Percentiles rank a stretch among this genome's conserved stretches.
Conservation (phyloP, 2,797 vertebrate genomes). For the Dicrostonyx torquatus region DNA sequence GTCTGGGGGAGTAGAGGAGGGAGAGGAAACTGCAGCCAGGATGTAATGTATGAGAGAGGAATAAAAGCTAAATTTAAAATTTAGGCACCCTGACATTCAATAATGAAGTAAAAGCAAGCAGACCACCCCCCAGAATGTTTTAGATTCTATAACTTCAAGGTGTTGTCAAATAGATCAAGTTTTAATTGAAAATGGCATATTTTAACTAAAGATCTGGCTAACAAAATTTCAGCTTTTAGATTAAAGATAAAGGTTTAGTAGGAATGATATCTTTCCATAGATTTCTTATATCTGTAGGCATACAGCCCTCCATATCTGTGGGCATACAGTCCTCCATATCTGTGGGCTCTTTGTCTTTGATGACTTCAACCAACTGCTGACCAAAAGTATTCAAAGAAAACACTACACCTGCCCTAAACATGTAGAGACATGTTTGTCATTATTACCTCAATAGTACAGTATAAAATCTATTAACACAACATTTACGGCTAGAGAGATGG, state of each 20-base stretch:
- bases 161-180: not conserved
- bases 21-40: no score
- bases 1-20: not conserved
- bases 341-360: not conserved
- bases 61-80: not conserved
- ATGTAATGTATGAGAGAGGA: not conserved
- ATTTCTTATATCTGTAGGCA: not conserved
- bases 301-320: not conserved
- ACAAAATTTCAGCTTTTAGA: constrained; percentile 7
- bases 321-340: not conserved
- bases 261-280: not conserved
- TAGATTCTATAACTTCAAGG: not conserved
- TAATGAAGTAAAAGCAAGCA: constrained; percentile 3
- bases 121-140: not conserved
- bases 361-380: not conserved
- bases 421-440: not conserved
- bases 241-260: not conserved
- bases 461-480: not conserved
- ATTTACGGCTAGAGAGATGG: not conserved
- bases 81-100: not conserved
- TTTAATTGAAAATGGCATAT: constrained; percentile 2
- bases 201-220: constrained; percentile 42
- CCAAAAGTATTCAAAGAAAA: not conserved
- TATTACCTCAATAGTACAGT: not conserved
- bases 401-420: not conserved